Evolutionary conservation across 2,888 invertebrate species (phyloP), one percentile per base, ranked within the genome.

Genomic region (Dermolepida albohirtum): DNA sequence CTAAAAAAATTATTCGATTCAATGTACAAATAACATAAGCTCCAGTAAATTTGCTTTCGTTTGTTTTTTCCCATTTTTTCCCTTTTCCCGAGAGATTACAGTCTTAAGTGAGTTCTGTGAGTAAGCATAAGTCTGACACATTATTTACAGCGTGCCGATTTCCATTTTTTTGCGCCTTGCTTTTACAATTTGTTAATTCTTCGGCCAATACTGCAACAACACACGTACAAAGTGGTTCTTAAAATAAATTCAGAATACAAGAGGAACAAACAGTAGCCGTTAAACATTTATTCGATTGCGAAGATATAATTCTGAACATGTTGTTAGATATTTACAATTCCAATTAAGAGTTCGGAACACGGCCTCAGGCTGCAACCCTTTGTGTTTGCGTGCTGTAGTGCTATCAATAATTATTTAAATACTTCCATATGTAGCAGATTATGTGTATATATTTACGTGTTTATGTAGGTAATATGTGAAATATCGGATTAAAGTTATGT

Each of bases 111-210:
- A 14, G 10, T 16, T 22, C 50, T 50, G 50, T 22, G 50, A 22
- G 27, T 27, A 10, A 14, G 22, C 50, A 50, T 50, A 50, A 50
- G 50, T 50, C 27, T 27, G n/a, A 22, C 11, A 50, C 16, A 50
- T 50, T 50, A 50, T 50, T 50, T 50, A 50, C 17, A 22, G 50
- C 27, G 16, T 50, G 22, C 27, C 50, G n/a, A 50, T 50, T 50
- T 17, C 17, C 7, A 17, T 50, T 27, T 27, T 17, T 47, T 47
- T 47, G 6, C n/a, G n/a, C 16, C 1, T 14, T 47, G 1, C 8
- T 34, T 29, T 34, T 6, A 34, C 8, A 34, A 34, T 34, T 50
- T 50, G 27, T 8, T 22, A 22, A 22, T 50, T 50, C 50, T 17
- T 17, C 22, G 49, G 10, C 7, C 1, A 34, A 34, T 5, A 29